Evolutionary conservation across 2,888 invertebrate genomes (phyloP).

Genomic region (Zaprionus lineosus): DNA sequence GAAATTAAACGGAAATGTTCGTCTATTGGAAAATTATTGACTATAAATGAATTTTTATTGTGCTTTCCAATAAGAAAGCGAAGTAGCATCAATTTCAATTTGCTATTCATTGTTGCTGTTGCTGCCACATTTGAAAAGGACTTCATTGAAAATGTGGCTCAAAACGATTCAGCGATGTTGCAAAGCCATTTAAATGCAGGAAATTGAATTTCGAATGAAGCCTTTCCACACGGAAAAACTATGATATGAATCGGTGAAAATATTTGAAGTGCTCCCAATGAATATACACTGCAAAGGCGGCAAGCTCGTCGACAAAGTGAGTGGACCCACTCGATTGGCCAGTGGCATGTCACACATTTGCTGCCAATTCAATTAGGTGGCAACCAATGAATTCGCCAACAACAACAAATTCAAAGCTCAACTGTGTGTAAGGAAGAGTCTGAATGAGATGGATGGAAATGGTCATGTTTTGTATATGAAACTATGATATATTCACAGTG

Average conservation of each 20-base stretch:
- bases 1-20: no score
- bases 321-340: constrained; percentile 23
- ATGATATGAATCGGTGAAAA: constrained; percentile 29
- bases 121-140: no score
- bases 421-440: constrained; percentile 17
- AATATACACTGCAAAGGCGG: constrained; percentile 10
- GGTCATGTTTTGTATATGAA: constrained; percentile 28
- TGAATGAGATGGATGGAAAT: constrained; percentile 34
- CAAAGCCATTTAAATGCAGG: constrained; percentile 74
- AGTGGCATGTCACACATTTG: constrained; percentile 11
- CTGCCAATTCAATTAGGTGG: constrained; percentile 41
- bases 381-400: no score
- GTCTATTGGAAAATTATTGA: no score
- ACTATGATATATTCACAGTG: constrained; percentile 38
- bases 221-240: constrained; percentile 27
- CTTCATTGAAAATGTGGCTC: constrained; percentile 33
- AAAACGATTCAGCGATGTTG: constrained; percentile 34
- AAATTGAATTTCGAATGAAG: constrained; percentile 65
- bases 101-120: constrained; percentile 15
- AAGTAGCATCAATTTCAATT: constrained; percentile 29
- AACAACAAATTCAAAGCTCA: constrained; percentile 7
- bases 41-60: no score
- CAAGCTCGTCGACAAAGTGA: constrained; percentile 1
- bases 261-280: constrained; percentile 8
- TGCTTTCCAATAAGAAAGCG: no score